A percentile compares a stretch with the other conserved stretches of the same genome.
Conservation (phyloP, 2,888 invertebrate genomes). For the Mamestra brassicae region DNA sequence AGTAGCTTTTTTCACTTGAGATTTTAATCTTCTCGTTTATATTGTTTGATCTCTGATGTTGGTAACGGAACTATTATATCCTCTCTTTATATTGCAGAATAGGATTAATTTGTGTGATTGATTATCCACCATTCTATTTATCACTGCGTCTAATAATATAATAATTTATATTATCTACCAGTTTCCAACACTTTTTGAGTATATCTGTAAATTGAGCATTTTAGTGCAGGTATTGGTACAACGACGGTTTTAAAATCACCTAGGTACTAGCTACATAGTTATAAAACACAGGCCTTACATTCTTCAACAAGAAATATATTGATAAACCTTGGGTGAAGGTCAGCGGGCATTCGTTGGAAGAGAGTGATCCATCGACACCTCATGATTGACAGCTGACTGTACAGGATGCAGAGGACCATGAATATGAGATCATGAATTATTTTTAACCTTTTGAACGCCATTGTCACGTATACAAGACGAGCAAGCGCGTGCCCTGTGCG, state of each 20-base stretch:
- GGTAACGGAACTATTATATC: constrained; percentile 12
- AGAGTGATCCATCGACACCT: constrained; percentile 81
- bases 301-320: background rate
- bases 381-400: constrained; percentile 66
- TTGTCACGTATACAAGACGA: too few species aligned
- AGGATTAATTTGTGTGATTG: background rate
- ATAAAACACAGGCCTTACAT: background rate
- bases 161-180: too few species aligned
- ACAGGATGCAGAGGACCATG: background rate
- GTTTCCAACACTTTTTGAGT: background rate
- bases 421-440: background rate
- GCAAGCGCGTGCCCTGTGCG: too few species aligned
- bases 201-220: background rate
- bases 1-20: constrained; percentile 17
- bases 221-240: background rate
- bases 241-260: too few species aligned
- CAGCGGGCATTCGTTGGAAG: constrained; percentile 63
- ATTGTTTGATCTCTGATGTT: constrained; percentile 25
- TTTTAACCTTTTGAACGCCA: too few species aligned
- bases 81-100: background rate
- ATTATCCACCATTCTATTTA: too few species aligned
- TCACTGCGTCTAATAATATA: too few species aligned
- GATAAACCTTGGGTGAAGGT: constrained; percentile 61
- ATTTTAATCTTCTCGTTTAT: constrained; percentile 20
- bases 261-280: too few species aligned